Base-by-base conservation (phyloP, 2,888 invertebrate species). In the Dichetophora obliterata region DNA sequence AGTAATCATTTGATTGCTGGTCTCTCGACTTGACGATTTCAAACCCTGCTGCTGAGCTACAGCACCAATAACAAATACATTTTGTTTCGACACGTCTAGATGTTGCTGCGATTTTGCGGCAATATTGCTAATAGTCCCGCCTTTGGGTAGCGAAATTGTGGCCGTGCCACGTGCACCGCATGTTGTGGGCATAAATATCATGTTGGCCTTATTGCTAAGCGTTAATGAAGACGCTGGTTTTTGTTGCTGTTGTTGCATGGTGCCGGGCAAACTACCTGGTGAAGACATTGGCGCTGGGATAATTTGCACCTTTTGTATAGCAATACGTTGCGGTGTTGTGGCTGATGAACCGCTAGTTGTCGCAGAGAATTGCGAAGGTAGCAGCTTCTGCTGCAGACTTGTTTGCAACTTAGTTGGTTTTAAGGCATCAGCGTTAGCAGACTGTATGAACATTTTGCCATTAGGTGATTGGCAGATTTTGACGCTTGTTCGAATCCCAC, bases 1-100 rank as follows among this genome's bases (percentile, higher is more conserved):
- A 9, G 92, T 92, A 75, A 92, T 89, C 71, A 89, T 84, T 80
- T 87, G 87, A 80, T 83, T 82, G 48, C 79, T 79, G 78, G 81
- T 82, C 11, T 43, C 72, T 9, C 34, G 22, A 27, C 19, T 19
- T 14, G 27, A 24, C 5, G 37, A 27, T 31, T 73, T 75, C 54
- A 54, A 57, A 14, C 52, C 43, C 63, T 11, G 77, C 75, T 43
- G 79, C 61, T 34, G 72, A 77, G 14, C 63, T 6, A 65, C 74
- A 78, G 82, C 77, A 8, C 86, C 85, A 19, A 87, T 84, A 37
- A 87, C 86, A 27, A 87, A 81, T 1, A 87, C 86, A 81, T 86
- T 87, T 9, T 86, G 82, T 74, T 85, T 85, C 3, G 77, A 68
- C 11, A 61, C 57, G 11, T 65, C 76, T 3, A 66, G 9, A 57